Percentiles rank a stretch among this genome's conserved stretches.
phyloP scores from a whole-genome alignment of 2,888 invertebrate species.

The Drosophila lutescens region DNA sequence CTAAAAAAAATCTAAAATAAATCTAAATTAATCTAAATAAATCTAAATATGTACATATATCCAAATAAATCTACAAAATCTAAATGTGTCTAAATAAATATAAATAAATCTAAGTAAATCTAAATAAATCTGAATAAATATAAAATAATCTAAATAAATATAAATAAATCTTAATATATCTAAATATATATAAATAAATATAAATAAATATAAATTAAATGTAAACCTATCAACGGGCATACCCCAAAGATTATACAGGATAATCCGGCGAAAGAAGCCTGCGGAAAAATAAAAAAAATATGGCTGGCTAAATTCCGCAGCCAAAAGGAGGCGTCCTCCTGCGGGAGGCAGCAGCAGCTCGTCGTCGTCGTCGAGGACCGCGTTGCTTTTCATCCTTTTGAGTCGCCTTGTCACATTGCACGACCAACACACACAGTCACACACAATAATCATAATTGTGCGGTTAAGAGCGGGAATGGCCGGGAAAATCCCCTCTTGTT shows the following conservation, averaged over 20 bases:
- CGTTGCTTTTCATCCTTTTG: constrained; percentile 44
- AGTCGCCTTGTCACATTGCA: constrained; percentile 41
- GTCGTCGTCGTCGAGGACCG: constrained; percentile 3
- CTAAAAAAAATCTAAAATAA: too few species aligned
- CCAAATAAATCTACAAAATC: too few species aligned
- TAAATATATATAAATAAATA: too few species aligned
- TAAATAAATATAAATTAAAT: too few species aligned
- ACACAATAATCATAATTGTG: constrained; percentile 70
- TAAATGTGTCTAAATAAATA: too few species aligned
- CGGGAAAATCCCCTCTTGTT: constrained; percentile 20
- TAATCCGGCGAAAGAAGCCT: constrained; percentile 1
- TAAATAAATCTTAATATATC: too few species aligned
- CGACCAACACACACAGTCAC: neutral
- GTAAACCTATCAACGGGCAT: neutral
- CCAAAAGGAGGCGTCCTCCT: constrained; percentile 6
- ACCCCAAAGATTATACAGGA: neutral
- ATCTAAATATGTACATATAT: too few species aligned
- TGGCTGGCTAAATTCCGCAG: constrained; percentile 2
- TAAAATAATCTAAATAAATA: too few species aligned
- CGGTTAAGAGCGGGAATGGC: constrained; percentile 21
- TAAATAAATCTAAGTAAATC: too few species aligned
- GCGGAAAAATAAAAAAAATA: neutral
- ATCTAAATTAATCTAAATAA: too few species aligned
- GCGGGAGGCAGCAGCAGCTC: constrained; percentile 24
- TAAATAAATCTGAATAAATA: too few species aligned